These are phyloP conservation scores for Somateria mollissima DNA, from an alignment of 2,797 vertebrate genomes.

Conservation along the genomic window DNA sequence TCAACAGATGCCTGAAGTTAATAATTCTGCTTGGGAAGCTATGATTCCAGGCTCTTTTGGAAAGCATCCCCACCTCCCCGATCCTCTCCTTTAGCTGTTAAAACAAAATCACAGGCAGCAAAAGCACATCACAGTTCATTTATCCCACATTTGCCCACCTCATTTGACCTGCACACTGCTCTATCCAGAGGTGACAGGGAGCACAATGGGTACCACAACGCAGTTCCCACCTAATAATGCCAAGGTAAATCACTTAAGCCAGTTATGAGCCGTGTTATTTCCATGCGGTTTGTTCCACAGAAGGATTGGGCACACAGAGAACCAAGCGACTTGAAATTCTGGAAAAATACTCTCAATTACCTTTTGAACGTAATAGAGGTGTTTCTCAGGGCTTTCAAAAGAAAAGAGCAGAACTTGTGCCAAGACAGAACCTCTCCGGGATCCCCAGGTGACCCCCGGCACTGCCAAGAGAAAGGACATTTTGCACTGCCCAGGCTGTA, in stretches of 20 bases:
- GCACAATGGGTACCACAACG: rapidly evolving
- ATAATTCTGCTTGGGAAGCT: neutral
- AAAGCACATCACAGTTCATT: neutral
- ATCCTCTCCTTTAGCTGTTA: neutral
- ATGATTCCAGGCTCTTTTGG: neutral
- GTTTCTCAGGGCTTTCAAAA: neutral
- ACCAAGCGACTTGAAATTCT: neutral
- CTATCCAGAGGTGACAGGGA: rapidly evolving
- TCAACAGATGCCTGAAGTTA: neutral
- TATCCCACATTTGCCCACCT: neutral
- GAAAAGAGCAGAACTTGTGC: neutral
- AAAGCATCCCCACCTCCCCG: neutral
- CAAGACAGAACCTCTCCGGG: neutral
- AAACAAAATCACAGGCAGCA: neutral
- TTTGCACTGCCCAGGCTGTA: too few relatives aligned
- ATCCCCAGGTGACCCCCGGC: neutral
- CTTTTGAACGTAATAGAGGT: neutral
- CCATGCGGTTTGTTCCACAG: neutral
- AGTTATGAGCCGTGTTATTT: neutral
- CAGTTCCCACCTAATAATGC: neutral
- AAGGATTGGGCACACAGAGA: rapidly evolving
- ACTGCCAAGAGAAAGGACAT: neutral
- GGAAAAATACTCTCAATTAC: neutral
- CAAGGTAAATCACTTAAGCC: neutral
- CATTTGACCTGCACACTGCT: neutral